A percentile compares a stretch with the other conserved stretches of the same genome.
Evolutionary conservation across 2,797 vertebrate genomes (phyloP).

Genomic region (Pseudochaenichthys georgianus): DNA sequence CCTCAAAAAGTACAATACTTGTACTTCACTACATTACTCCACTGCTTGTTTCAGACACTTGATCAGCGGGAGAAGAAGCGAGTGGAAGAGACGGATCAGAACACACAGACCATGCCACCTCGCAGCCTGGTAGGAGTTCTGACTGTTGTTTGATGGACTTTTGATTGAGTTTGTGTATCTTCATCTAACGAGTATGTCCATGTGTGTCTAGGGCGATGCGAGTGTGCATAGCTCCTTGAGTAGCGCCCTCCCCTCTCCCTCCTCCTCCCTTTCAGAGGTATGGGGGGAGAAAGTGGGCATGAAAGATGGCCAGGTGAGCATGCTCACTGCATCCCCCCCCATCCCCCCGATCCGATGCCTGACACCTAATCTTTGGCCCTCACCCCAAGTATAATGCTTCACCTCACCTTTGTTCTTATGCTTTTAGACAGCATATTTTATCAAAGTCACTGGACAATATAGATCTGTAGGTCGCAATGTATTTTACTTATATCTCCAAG

Average conservation of each 20-base stretch:
- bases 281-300: constrained; percentile 49
- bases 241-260: constrained; percentile 57
- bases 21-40: too few relatives aligned
- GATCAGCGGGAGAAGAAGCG: constrained; percentile 70
- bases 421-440: not conserved
- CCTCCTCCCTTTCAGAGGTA: constrained; percentile 56
- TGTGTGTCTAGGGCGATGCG: constrained; percentile 64
- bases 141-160: not conserved
- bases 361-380: not conserved
- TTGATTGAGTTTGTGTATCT: not conserved
- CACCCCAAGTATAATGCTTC: constrained; percentile 14
- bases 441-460: not conserved
- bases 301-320: constrained; percentile 71
- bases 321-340: constrained; percentile 28
- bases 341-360: constrained; percentile 31
- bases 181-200: constrained; percentile 44
- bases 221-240: constrained; percentile 66
- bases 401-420: not conserved
- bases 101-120: constrained; percentile 74
- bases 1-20: too few relatives aligned
- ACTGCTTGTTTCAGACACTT: constrained; percentile 58
- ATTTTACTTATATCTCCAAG: not conserved
- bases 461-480: not conserved
- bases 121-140: constrained; percentile 75
- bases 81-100: constrained; percentile 67